Base-by-base conservation (phyloP, 1,140 invertebrate species). In the Drosophila funebris region DNA sequence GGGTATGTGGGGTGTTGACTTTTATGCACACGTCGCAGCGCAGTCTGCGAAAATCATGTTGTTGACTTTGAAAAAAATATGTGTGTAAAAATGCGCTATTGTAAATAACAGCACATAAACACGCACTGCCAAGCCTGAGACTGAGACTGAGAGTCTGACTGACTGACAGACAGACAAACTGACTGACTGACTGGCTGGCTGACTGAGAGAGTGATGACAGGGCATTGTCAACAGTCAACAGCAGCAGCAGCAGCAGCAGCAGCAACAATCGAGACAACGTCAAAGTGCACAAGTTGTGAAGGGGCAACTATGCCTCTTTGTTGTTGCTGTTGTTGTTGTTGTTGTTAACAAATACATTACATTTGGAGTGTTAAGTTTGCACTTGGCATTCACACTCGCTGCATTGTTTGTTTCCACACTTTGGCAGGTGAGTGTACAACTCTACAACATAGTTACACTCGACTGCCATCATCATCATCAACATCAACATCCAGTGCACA, bases 1-100 rank as follows among this genome's bases (percentile, higher is more conserved):
- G 18, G 24, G 44, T 60, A 18, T 60, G 54, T n/a, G 57, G 67
- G 62, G 58, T 66, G 33, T 68, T 74, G 78, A 56, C 63, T 76
- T 83, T 87, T 87, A 87, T 87, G 75, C 83, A 87, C 82, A 87
- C 82, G 83, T 78, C 83, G 71, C 78, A 50, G 44, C 78, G 73
- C 76, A 66, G 78, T 69, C 82, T 78, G 78, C 50, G 78, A 82
- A 85, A 85, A 85, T 87, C 83, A 88, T 87, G 83, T 87, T 87
- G 83, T 87, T 87, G 83, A 88, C 84, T 88, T 87, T 88, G 84
- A 89, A 88, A 87, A 73, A 87, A 88, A 87, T 88, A 87, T 87
- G 84, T 87, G 84, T 87, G 83, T 83, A 83, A 87, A 87, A 87
- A 87, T 88, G 84, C 84, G 83, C 83, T 79, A 89, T 87, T 88